Conservation (phyloP, 1,140 invertebrate genomes). For the Cotesia glomerata region DNA sequence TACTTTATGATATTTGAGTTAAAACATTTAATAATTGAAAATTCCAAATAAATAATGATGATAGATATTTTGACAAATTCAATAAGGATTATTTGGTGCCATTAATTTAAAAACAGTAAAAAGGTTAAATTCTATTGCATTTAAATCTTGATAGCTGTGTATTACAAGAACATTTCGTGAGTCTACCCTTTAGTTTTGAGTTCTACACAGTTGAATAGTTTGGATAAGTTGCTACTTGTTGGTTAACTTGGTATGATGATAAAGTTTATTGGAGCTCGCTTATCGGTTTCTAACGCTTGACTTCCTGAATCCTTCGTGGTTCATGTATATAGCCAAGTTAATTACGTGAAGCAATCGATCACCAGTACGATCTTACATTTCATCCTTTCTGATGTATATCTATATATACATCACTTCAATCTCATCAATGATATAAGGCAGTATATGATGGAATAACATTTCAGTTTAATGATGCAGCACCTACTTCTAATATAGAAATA, state of each 20-base stretch:
- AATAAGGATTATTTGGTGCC: no score
- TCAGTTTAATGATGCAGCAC: not conserved
- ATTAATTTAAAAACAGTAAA: no score
- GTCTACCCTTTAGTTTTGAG: no score
- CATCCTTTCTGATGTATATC: not conserved
- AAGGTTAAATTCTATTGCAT: slow-evolving; percentile 9
- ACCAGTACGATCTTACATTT: not conserved
- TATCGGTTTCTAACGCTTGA: slow-evolving; percentile 37
- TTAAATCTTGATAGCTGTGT: no score
- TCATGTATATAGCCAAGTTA: slow-evolving; percentile 14
- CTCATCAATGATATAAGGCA: not conserved
- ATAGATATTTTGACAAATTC: no score
- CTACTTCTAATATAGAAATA: not conserved
- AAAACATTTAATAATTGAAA: no score
- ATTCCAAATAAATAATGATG: no score
- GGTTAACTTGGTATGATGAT: slow-evolving; percentile 18
- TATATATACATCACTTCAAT: not conserved
- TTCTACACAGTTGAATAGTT: not conserved
- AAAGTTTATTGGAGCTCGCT: slow-evolving; percentile 35
- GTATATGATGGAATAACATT: not conserved
- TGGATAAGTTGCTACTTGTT: slow-evolving; percentile 24
- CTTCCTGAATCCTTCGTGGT: slow-evolving; percentile 25
- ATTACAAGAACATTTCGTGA: no score
- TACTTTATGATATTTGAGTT: no score
- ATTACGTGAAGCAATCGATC: not conserved